Conservation (phyloP, 2,888 invertebrate genomes). For the Pandemis heparana region DNA sequence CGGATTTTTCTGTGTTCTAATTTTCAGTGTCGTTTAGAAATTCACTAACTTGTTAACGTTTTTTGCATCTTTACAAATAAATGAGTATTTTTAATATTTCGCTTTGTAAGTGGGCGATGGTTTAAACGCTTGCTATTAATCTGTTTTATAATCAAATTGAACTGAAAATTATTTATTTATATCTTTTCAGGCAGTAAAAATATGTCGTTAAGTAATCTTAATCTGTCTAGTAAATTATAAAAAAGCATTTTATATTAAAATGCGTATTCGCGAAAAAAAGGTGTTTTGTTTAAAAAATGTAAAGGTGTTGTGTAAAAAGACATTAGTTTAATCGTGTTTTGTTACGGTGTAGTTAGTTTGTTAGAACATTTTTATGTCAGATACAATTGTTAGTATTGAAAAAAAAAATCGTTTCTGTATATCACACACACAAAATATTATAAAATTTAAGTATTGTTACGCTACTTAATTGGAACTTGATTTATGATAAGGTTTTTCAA, state of each 20-base stretch:
- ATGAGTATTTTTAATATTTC: neutral
- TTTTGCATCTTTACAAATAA: constrained; percentile 24
- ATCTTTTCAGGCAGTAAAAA: constrained; percentile 33
- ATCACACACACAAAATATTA: neutral
- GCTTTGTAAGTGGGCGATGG: constrained; percentile 6
- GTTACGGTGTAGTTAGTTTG: constrained; percentile 16
- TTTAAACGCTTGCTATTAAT: neutral
- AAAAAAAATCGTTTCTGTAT: neutral
- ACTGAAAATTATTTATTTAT: constrained; percentile 32
- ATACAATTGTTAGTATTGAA: constrained; percentile 12
- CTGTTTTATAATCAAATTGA: constrained; percentile 29
- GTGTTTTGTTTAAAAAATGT: constrained; percentile 16
- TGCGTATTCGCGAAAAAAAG: constrained; percentile 20
- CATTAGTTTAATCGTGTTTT: constrained; percentile 15
- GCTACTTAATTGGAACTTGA: neutral
- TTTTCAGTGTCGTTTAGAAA: no score
- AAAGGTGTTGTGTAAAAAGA: constrained; percentile 21
- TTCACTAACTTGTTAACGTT: neutral
- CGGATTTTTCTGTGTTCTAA: no score
- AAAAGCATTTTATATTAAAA: constrained; percentile 35
- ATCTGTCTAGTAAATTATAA: constrained; percentile 36
- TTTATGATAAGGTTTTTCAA: neutral
- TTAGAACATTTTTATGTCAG: constrained; percentile 3
- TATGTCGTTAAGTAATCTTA: constrained; percentile 23
- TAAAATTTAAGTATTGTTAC: neutral